Percentiles rank a stretch among this genome's conserved stretches.
Conservation (phyloP, 2,113 vertebrate genomes). For the Amia ocellicauda region DNA sequence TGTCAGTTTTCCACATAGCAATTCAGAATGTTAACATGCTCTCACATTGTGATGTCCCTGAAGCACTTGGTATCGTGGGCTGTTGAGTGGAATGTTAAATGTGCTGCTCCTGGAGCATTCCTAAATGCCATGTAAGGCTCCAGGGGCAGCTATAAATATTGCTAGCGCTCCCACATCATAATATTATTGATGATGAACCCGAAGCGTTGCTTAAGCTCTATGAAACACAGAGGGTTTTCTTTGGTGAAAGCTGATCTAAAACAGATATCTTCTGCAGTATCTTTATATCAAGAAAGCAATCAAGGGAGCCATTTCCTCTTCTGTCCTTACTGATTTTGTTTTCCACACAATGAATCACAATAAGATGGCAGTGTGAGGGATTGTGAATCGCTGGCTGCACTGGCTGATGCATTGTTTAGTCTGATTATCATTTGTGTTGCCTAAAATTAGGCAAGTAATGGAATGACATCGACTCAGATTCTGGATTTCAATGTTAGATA, state of each 20-base stretch:
- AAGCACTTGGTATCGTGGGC: constrained; percentile 47
- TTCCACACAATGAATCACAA: not conserved
- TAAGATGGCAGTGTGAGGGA: too few species aligned
- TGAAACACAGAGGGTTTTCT: not conserved
- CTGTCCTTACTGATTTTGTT: not conserved
- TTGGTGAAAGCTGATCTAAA: not conserved
- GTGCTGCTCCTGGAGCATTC: constrained; percentile 38
- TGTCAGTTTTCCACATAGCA: constrained; percentile 38
- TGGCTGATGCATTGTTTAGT: too few species aligned
- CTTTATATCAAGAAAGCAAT: constrained; percentile 12
- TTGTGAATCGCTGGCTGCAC: too few species aligned
- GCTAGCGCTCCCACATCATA: not conserved
- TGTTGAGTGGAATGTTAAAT: constrained; percentile 62
- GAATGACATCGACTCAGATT: too few species aligned
- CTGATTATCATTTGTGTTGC: too few species aligned
- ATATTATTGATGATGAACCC: constrained; percentile 1
- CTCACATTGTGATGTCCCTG: constrained; percentile 41
- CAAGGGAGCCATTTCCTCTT: constrained; percentile 1
- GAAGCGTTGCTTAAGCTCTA: not conserved
- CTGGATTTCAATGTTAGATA: too few species aligned
- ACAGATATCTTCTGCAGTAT: not conserved
- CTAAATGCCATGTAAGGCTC: constrained; percentile 39
- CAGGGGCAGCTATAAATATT: constrained; percentile 41
- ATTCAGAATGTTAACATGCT: constrained; percentile 51
- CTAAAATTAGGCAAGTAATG: too few species aligned